phyloP scores from a whole-genome alignment of 2,113 vertebrate genomes.

The Grammomys dolichurus region DNA sequence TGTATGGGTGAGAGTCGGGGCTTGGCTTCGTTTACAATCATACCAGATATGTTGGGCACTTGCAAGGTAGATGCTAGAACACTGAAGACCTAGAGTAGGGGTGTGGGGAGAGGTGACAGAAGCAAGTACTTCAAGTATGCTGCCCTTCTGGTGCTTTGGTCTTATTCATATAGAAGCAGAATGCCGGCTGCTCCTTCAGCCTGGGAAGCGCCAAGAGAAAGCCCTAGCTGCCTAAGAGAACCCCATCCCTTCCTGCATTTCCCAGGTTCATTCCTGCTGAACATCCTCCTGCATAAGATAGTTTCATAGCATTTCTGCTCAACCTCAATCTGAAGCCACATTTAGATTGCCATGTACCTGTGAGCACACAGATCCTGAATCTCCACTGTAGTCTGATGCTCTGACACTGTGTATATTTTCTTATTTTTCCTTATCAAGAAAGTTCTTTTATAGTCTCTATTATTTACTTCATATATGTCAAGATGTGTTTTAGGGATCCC shows the following conservation, averaged over 20 bases:
- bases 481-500: background rate
- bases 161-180: background rate
- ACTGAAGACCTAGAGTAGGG: background rate
- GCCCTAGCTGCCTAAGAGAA: background rate
- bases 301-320: background rate
- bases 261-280: background rate
- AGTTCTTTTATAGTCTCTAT: background rate
- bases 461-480: background rate
- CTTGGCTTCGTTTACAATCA: background rate
- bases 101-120: background rate
- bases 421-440: background rate
- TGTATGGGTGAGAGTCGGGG: background rate
- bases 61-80: background rate
- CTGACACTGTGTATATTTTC: background rate
- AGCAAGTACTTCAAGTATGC: background rate
- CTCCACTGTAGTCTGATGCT: background rate
- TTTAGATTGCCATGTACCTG: too few relatives aligned
- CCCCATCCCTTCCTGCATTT: background rate
- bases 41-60: background rate
- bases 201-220: background rate
- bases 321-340: background rate
- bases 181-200: fast-evolving
- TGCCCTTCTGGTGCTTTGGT: too few relatives aligned
- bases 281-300: too few relatives aligned
- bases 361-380: background rate